A percentile compares a stretch with the other conserved stretches of the same genome.
Conservation (phyloP, 2,797 vertebrate species). For the Leucoraja ocellata region DNA sequence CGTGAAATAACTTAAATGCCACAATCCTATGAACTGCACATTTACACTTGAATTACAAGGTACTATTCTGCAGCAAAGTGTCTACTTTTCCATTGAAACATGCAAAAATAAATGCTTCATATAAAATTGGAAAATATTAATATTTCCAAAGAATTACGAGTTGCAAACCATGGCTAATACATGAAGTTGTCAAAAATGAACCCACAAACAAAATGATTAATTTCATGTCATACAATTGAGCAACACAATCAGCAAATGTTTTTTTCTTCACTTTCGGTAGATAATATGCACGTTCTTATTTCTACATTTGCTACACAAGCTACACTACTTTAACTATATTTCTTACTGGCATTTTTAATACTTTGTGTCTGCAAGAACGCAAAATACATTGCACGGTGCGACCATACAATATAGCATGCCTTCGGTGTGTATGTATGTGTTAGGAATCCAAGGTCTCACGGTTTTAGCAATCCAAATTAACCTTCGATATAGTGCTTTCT, state of each 20-base stretch:
- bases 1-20: background rate
- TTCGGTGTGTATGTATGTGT: background rate
- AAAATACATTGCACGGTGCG: background rate
- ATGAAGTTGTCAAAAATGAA: background rate
- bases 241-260: background rate
- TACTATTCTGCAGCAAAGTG: background rate
- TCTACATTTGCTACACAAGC: background rate
- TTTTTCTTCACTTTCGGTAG: background rate
- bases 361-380: background rate
- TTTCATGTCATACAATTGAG: background rate
- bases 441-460: background rate
- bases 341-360: background rate
- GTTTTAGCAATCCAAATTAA: background rate
- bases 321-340: background rate
- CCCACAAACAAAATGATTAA: background rate
- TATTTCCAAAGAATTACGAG: background rate
- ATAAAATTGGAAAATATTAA: background rate
- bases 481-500: background rate
- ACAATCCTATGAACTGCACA: background rate
- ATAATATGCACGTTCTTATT: background rate
- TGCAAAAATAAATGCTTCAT: background rate
- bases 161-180: background rate
- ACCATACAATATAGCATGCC: background rate
- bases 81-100: background rate
- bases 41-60: background rate